Evolutionary conservation across 1,140 invertebrate species (phyloP).

Genomic region (Battus philenor): DNA sequence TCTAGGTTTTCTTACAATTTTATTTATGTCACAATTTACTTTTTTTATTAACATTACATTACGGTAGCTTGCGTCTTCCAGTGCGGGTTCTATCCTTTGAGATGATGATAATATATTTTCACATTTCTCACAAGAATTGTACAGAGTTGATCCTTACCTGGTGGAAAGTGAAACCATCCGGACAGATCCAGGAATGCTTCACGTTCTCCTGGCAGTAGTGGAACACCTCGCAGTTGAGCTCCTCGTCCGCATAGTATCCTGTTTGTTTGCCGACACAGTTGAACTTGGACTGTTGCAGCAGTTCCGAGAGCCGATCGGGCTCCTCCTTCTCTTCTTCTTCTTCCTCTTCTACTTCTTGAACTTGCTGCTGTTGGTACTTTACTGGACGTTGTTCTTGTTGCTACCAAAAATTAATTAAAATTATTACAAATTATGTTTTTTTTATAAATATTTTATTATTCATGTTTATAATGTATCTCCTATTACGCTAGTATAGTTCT

Average conservation of each 20-base stretch:
- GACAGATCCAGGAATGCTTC: constrained; percentile 95
- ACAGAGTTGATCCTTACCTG: constrained; percentile 83
- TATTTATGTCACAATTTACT: too few species aligned
- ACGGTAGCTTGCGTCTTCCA: too few species aligned
- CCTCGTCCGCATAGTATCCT: constrained; percentile 94
- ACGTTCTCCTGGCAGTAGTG: constrained; percentile 95
- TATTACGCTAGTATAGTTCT: too few species aligned
- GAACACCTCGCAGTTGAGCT: constrained; percentile 93
- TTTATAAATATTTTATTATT: too few species aligned
- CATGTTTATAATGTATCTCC: too few species aligned
- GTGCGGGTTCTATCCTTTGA: too few species aligned
- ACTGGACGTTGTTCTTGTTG: constrained; percentile 49
- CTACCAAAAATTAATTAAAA: constrained; percentile 21
- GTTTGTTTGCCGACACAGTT: constrained; percentile 87
- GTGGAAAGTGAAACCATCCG: constrained; percentile 94
- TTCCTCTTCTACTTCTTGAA: constrained; percentile 67
- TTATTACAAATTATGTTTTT: too few species aligned
- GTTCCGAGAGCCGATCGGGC: constrained; percentile 86
- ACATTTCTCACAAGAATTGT: not conserved
- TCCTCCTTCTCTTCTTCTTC: constrained; percentile 87
- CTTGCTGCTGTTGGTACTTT: constrained; percentile 47
- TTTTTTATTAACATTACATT: too few species aligned
- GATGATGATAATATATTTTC: too few species aligned
- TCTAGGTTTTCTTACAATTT: too few species aligned
- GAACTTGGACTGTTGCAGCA: constrained; percentile 90